Conservation (phyloP, 2,797 vertebrate species). For the Galago senegalensis region DNA sequence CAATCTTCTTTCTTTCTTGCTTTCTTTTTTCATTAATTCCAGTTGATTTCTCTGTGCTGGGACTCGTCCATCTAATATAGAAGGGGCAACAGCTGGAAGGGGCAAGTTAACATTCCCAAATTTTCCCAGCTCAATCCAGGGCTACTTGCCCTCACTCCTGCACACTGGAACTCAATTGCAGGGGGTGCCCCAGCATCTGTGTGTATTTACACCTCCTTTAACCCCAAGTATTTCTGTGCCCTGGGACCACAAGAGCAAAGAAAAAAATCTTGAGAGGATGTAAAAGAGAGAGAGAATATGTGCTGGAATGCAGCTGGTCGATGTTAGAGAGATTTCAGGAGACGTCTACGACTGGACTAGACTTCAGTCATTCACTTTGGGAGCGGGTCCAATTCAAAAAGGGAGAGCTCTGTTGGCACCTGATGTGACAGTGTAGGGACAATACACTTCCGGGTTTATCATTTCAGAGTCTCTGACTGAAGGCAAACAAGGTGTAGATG, state of each 20-base stretch:
- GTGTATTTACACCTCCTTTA: not conserved
- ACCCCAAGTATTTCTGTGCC: not conserved
- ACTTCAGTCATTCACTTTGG: constrained; percentile 51
- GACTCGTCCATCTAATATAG: too few relatives aligned
- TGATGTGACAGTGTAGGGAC: constrained; percentile 23
- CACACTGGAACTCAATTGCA: not conserved
- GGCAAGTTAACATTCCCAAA: not conserved
- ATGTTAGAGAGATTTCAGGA: not conserved
- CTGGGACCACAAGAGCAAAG: not conserved
- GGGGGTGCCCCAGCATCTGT: not conserved
- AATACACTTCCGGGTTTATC: constrained; percentile 64
- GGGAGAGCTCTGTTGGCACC: not conserved
- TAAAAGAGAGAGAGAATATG: not conserved
- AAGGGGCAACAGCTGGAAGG: not conserved
- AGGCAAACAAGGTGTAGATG: constrained; percentile 46
- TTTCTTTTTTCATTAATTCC: constrained; percentile 16
- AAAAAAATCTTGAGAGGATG: not conserved
- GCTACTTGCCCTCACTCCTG: not conserved
- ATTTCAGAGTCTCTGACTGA: constrained; percentile 60
- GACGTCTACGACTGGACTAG: not conserved
- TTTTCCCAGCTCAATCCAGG: not conserved
- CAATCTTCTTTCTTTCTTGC: not conserved
- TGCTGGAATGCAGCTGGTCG: not conserved
- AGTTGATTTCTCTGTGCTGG: not conserved
- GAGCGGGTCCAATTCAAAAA: constrained; percentile 14